Conservation (phyloP, 2,113 vertebrate species). For the Marmota monax region DNA sequence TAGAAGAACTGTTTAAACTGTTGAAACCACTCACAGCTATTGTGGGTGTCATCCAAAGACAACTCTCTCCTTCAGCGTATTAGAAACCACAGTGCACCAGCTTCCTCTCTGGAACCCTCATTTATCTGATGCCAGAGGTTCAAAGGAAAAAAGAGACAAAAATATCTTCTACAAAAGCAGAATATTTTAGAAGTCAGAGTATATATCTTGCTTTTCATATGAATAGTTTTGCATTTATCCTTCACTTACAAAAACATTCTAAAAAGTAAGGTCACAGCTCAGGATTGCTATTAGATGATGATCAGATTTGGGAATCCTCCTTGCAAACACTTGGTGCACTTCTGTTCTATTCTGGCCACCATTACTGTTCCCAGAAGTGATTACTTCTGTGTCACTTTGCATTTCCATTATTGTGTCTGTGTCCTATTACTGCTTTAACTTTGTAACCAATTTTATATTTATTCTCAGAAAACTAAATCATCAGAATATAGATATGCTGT, state of each 20-base stretch:
- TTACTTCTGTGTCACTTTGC: not conserved
- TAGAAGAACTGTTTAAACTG: not conserved
- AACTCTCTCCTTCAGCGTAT: not conserved
- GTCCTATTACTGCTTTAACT: not conserved
- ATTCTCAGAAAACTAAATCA: conserved; percentile 13
- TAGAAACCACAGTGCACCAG: not conserved
- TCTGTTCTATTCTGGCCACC: conserved; percentile 43
- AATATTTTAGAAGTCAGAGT: conserved; percentile 48
- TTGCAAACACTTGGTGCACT: not conserved
- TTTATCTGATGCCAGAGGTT: not conserved
- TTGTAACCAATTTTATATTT: conserved; percentile 36
- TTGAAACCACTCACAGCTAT: not conserved
- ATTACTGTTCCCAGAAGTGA: conserved; percentile 10
- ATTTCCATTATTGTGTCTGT: conserved; percentile 38
- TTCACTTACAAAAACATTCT: not conserved
- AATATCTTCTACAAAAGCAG: not conserved
- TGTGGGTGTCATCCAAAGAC: not conserved
- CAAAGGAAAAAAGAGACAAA: not conserved
- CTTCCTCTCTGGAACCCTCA: not conserved
- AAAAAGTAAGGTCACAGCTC: not conserved
- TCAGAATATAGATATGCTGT: not conserved
- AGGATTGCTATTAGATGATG: conserved; percentile 21
- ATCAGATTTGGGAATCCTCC: not conserved
- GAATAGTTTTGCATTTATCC: conserved; percentile 36
- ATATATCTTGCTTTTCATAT: conserved; percentile 38